Evolutionary conservation across 2,113 vertebrate genomes (phyloP), one percentile per base, ranked within the genome.

Genomic region (Bothrops jararaca): DNA sequence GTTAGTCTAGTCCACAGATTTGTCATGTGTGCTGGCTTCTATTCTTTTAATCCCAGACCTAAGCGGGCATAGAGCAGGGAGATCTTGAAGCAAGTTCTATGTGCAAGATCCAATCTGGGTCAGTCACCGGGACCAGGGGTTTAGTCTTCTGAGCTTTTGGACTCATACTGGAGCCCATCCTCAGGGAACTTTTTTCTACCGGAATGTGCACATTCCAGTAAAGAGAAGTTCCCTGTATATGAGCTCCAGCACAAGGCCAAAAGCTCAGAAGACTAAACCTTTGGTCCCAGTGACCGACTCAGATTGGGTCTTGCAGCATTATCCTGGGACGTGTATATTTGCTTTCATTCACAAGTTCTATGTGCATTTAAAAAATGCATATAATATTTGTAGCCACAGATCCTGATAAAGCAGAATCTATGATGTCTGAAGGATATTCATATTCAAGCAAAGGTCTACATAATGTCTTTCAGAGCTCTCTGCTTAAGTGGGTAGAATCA

Each of bases 121-220:
- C 2, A 0, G 13, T 69, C 1, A 4, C 29, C 0, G 5, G 29
- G 64, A n/a, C 29, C 64, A 69, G 29, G n/a, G 29, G 13, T n/a
- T 69, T 34, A n/a, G 12, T 34, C 13, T 69, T 69, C 64, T 69
- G 60, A 15, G 64, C 29, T 69, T 69, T 69, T 69, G 64, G 64
- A 69, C 12, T 69, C 29, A 0, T n/a, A 5, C 12, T 69, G 12
- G 29, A 69, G 29, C 29, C 29, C 64, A 69, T 15, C 5, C 13
- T 69, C 29, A 0, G 29, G 64, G 29, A 69, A 69, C 0, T 12
- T 34, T 13, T 34, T 69, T 69, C 64, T 18, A n/a, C 29, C 29
- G 0, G 5, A n/a, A 15, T 69, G 64, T 69, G 64, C 64, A 34
- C 29, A 34, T 69, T 69, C 64, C 64, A 69, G 64, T 18, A 69